Base-by-base conservation (phyloP, 2,113 vertebrate genomes). In the Ramphastos sulfuratus region DNA sequence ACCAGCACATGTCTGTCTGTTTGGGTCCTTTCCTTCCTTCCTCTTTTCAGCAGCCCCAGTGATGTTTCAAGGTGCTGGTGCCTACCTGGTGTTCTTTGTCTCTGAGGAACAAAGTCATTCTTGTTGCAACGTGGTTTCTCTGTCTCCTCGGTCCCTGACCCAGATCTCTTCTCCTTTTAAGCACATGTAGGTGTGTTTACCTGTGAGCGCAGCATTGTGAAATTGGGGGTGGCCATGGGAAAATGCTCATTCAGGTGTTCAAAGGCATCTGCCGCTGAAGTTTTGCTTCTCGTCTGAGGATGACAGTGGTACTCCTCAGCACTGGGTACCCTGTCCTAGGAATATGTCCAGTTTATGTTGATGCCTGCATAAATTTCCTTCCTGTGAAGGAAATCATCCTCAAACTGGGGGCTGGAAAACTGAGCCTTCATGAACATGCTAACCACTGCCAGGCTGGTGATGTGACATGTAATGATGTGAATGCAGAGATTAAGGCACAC, bases 381-480 rank as follows among this genome's bases (percentile, higher is more conserved):
- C n/a, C 65, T 35, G 44, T 19, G 8, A 80, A 90, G 59, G n/a
- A 90, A 84, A 44, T 64, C 1, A 0, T 66, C 42, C 61, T 81
- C 0, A 0, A 6, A 17, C 2, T 44, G 19, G 18, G 23, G 28
- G 31, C 8, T 2, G 1, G 52, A 35, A 84, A 89, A 24, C 6
- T 7, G 21, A 79, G 55, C 28, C 19, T 85, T 23, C 0, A 0
- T 37, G 50, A 79, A 54, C 63, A 23, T 0, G 0, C 30, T 0
- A 2, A n/a, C 39, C 0, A 0, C 44, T 85, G 24, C 33, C 2
- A 4, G 31, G 2, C 0, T 0, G 55, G 50, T 75, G 24, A 24
- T 17, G 4, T 88, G 83, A 65, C 63, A 25, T 13, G 20, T 48
- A 75, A 63, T 76, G 71, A 71, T 1, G 7, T 37, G 42, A 85